These are phyloP conservation scores for Stercorarius parasiticus DNA, from an alignment of 2,113 vertebrate genomes.

Conservation along the genomic window DNA sequence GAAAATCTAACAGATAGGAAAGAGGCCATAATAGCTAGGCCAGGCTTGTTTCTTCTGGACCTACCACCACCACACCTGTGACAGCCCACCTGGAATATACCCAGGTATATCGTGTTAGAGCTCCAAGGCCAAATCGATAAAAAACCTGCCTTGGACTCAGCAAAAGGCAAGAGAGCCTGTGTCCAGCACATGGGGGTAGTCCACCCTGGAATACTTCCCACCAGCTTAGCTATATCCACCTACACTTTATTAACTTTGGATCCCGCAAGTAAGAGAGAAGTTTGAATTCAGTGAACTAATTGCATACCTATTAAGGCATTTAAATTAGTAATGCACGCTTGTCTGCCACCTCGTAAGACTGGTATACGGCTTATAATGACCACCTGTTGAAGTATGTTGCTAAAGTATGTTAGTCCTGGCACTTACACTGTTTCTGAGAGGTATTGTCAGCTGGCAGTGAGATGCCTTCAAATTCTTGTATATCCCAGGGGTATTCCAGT, in stretches of 20 bases:
- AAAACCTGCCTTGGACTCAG: not conserved
- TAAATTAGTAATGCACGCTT: not conserved
- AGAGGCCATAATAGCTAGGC: not conserved
- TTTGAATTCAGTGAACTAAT: not conserved
- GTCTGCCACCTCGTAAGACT: not conserved
- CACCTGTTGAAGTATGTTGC: not conserved
- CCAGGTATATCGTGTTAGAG: not conserved
- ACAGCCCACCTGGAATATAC: not conserved
- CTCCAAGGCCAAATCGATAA: not conserved
- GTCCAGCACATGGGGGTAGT: not conserved
- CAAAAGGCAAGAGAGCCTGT: not conserved
- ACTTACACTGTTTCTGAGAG: not conserved
- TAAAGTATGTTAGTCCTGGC: not conserved
- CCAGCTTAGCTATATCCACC: not conserved
- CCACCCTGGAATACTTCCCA: not conserved
- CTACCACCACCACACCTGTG: not conserved
- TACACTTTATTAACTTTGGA: not conserved
- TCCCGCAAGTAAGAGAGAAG: not conserved
- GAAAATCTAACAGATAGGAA: not conserved
- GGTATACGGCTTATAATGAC: not conserved
- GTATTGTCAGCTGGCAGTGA: not conserved
- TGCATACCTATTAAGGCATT: not conserved
- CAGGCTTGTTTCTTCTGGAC: not conserved
- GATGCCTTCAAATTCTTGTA: not conserved
- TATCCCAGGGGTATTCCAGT: not conserved